Conservation (phyloP, 2,797 vertebrate species). For the Argya squamiceps region DNA sequence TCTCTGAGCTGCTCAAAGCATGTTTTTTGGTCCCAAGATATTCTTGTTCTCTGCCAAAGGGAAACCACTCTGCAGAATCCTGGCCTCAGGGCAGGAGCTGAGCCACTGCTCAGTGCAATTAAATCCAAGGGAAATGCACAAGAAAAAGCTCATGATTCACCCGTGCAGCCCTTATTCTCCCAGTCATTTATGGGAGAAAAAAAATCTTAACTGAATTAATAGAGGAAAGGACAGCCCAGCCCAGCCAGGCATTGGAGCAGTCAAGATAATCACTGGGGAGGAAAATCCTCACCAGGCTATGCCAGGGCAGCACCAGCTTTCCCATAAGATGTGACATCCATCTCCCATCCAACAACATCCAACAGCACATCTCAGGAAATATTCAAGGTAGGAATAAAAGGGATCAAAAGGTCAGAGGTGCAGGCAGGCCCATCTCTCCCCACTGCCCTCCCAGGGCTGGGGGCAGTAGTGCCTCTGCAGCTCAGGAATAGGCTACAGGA, state of each 20-base stretch:
- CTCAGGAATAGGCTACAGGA: background rate
- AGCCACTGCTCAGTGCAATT: background rate
- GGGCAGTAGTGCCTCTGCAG: background rate
- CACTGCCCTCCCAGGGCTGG: background rate
- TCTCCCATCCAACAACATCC: background rate
- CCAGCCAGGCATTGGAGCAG: background rate
- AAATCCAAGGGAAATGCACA: background rate
- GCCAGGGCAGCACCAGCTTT: background rate
- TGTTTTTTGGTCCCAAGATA: background rate
- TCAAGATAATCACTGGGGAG: background rate
- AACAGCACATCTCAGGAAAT: background rate
- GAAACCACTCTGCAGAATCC: background rate
- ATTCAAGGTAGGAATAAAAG: background rate
- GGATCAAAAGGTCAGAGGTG: background rate
- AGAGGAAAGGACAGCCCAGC: background rate
- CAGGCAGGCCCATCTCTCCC: background rate
- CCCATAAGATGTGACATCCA: background rate
- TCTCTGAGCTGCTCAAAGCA: background rate
- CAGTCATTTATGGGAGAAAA: background rate
- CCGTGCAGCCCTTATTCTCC: background rate
- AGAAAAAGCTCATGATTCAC: background rate
- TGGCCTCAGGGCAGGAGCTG: background rate
- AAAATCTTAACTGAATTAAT: background rate
- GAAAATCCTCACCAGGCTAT: background rate
- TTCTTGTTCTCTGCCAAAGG: background rate